phyloP scores from a whole-genome alignment of 1,140 invertebrate species.

The Lordiphosa collinella region DNA sequence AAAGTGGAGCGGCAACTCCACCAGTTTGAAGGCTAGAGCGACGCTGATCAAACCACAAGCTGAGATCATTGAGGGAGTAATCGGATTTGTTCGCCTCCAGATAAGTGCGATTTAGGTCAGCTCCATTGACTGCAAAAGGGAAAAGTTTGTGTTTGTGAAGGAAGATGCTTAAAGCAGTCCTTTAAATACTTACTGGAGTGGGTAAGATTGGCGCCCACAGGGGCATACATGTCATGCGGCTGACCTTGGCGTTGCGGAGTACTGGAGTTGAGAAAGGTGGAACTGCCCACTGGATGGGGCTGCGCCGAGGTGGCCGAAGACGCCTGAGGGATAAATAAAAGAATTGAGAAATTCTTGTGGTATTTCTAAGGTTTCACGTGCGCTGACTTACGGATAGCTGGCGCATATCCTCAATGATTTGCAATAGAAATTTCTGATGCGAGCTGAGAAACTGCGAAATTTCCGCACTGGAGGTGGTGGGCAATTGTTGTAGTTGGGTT shows the following conservation, averaged over 20 bases:
- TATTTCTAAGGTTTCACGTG: background rate
- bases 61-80: conserved; percentile 70
- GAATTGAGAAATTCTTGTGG: background rate
- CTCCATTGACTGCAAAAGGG: conserved; percentile 60
- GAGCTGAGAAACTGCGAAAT: conserved; percentile 62
- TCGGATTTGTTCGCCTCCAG: conserved; percentile 78
- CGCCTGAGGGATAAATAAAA: background rate
- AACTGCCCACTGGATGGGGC: conserved; percentile 38
- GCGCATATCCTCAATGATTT: conserved; percentile 75
- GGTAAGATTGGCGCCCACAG: conserved; percentile 60
- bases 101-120: conserved; percentile 74
- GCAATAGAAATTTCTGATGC: conserved; percentile 64
- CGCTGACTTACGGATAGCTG: conserved; percentile 59
- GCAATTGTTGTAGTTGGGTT: conserved; percentile 45
- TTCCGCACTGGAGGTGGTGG: conserved; percentile 49
- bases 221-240: conserved; percentile 49
- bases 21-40: conserved; percentile 32
- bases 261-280: conserved; percentile 55
- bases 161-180: background rate
- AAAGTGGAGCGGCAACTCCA: conserved; percentile 3
- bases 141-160: background rate
- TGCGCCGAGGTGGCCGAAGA: background rate
- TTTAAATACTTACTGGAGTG: conserved; percentile 58
- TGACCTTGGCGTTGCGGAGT: conserved; percentile 53
- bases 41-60: conserved; percentile 71